Base-by-base conservation (phyloP, 2,888 invertebrate species). In the Megaustenia siamemsis region DNA sequence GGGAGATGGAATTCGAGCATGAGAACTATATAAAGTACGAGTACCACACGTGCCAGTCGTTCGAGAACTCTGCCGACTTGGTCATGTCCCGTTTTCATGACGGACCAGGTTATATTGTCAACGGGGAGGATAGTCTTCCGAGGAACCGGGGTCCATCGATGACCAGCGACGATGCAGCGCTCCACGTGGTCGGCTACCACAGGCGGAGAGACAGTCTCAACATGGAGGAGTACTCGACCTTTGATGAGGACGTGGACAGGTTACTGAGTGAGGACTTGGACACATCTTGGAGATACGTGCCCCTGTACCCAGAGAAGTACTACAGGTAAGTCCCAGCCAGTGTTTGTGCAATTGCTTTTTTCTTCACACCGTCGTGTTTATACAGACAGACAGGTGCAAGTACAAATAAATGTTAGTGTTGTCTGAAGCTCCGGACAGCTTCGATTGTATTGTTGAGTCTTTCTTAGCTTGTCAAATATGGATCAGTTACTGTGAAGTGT, bases 141-240 rank as follows among this genome's bases (percentile, higher is more conserved):
- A 1, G 28, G 3, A 15, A 45, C 12, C 56, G 24, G 49, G 73
- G 60, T 21, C 35, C 56, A 0, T 18, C 24, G 18, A n/a, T 5
- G 10, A 56, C 18, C 10, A n/a, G 49, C 21, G 73, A 32, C n/a
- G 32, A 73, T 43, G 73, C 73, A 28, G 40, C 38, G 32, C 5
- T 38, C 21, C 53, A 28, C 6, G n/a, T 43, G 24, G 35, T n/a
- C 10, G 73, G 73, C 0, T 49, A 73, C n/a, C 73, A 73, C 73
- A 43, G 84, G 6, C 45, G 80, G 24, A 66, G 84, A 43, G 84
- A 84, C 53, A 84, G 84, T 75, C 71, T 84, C 1, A 80, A 80
- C 45, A 4, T 84, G 38, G 84, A 84, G 66, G 84, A 84, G 66
- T 84, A 84, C 80, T 84, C 80, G 3, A 84, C 84, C n/a, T 84